Percentiles rank a stretch among this genome's conserved stretches.
Conservation (phyloP, 2,888 invertebrate genomes). For the Sycophila texana region DNA sequence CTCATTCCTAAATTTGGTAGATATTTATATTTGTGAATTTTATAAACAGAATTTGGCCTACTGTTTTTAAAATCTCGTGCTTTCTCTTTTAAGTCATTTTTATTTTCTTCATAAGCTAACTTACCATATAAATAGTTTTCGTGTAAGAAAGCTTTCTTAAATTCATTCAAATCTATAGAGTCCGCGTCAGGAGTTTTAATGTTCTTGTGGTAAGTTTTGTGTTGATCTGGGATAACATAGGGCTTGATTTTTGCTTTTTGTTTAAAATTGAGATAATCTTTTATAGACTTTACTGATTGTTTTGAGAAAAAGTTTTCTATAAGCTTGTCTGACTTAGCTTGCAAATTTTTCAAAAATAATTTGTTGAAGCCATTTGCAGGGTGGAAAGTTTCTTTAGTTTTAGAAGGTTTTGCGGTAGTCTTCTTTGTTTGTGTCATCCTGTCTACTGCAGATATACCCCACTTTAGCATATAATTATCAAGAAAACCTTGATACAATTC, state of each 20-base stretch:
- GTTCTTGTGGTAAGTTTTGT: constrained; percentile 7
- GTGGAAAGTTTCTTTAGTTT: constrained; percentile 15
- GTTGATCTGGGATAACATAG: constrained; percentile 55
- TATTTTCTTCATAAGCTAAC: constrained; percentile 32
- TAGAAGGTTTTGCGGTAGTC: constrained; percentile 21
- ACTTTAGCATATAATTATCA: constrained; percentile 69
- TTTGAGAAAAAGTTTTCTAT: constrained; percentile 63
- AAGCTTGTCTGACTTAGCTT: constrained; percentile 59
- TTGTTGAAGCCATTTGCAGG: constrained; percentile 36
- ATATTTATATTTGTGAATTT: constrained; percentile 47
- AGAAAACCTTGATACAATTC: constrained; percentile 67
- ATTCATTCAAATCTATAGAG: constrained; percentile 34
- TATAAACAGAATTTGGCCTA: constrained; percentile 10
- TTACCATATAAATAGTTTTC: constrained; percentile 39
- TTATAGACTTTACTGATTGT: constrained; percentile 36
- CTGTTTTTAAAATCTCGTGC: not conserved
- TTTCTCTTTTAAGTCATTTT: constrained; percentile 24
- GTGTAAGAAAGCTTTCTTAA: constrained; percentile 34
- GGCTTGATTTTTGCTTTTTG: constrained; percentile 58
- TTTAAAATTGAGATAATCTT: constrained; percentile 57
- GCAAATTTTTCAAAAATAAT: constrained; percentile 56
- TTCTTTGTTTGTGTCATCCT: constrained; percentile 66
- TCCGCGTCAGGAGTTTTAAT: constrained; percentile 33
- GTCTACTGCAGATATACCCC: constrained; percentile 65
- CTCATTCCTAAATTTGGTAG: constrained; percentile 22